Percentiles rank a stretch among this genome's conserved stretches.
These are phyloP conservation scores for Enchytraeus crypticus DNA, from an alignment of 2,888 invertebrate genomes.

Conservation along the genomic window DNA sequence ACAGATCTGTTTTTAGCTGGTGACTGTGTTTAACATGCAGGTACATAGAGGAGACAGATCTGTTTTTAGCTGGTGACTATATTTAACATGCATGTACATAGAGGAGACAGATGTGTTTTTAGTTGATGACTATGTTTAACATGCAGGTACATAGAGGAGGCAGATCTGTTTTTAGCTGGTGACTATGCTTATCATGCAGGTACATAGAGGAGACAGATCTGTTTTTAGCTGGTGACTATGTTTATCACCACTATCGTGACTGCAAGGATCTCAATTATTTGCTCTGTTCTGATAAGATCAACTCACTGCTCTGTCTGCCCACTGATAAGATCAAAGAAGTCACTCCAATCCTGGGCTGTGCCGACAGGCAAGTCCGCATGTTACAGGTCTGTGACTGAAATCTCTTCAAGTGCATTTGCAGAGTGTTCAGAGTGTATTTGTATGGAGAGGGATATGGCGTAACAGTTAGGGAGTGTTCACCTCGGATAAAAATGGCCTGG, in stretches of 20 bases:
- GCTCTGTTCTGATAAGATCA: slow-evolving; percentile 75
- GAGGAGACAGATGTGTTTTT: no score
- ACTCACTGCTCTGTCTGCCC: slow-evolving; percentile 68
- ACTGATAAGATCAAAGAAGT: slow-evolving; percentile 38
- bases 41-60: no score
- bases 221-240: slow-evolving; percentile 67
- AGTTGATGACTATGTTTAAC: no score
- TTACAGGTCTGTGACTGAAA: no score
- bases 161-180: slow-evolving; percentile 77
- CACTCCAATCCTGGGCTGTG: slow-evolving; percentile 67
- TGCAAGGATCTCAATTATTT: slow-evolving; percentile 80
- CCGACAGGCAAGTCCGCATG: slow-evolving; percentile 69
- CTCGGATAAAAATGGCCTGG: not conserved
- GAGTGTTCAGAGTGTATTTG: not conserved
- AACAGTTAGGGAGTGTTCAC: not conserved
- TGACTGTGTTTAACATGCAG: no score
- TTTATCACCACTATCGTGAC: slow-evolving; percentile 73
- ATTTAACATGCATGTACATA: no score
- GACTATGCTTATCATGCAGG: slow-evolving; percentile 63
- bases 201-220: slow-evolving; percentile 74
- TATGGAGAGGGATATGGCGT: not conserved
- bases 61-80: no score
- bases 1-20: no score
- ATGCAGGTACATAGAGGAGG: slow-evolving; percentile 75
- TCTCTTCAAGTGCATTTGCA: no score